phyloP scores from a whole-genome alignment of 2,113 vertebrate species.

The Brachypteracias leptosomus region DNA sequence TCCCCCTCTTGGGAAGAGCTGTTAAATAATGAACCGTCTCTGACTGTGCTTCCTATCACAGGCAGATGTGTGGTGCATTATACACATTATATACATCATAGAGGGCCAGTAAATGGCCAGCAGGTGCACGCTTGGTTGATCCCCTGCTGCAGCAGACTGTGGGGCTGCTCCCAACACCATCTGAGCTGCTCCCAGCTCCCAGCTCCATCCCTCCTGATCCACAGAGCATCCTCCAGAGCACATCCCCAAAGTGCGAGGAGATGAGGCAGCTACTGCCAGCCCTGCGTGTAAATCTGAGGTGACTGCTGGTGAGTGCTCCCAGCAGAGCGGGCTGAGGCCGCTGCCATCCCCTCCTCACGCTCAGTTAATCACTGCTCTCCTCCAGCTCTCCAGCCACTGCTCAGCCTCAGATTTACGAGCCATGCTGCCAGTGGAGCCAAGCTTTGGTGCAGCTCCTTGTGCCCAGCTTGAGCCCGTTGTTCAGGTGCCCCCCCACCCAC shows the following conservation, averaged over 20 bases:
- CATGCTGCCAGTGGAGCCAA: fast-evolving
- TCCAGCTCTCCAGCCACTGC: background rate
- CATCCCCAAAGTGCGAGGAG: background rate
- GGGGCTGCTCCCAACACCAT: background rate
- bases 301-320: background rate
- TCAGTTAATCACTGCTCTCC: background rate
- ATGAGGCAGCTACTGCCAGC: background rate
- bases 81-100: fast-evolving
- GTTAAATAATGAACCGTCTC: fast-evolving
- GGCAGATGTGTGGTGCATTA: background rate
- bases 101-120: background rate
- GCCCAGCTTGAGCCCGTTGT: fast-evolving
- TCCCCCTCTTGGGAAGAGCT: background rate
- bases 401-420: background rate
- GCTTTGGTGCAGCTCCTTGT: background rate
- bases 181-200: background rate
- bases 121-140: background rate
- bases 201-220: background rate
- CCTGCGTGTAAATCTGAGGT: background rate
- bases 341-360: background rate
- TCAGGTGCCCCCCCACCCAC: background rate
- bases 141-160: background rate
- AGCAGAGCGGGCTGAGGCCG: background rate
- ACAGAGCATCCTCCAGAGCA: background rate
- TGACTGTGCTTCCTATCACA: background rate